A percentile compares a stretch with the other conserved stretches of the same genome.
Evolutionary conservation across 2,797 vertebrate genomes (phyloP).

Genomic region (Poecile montanus): DNA sequence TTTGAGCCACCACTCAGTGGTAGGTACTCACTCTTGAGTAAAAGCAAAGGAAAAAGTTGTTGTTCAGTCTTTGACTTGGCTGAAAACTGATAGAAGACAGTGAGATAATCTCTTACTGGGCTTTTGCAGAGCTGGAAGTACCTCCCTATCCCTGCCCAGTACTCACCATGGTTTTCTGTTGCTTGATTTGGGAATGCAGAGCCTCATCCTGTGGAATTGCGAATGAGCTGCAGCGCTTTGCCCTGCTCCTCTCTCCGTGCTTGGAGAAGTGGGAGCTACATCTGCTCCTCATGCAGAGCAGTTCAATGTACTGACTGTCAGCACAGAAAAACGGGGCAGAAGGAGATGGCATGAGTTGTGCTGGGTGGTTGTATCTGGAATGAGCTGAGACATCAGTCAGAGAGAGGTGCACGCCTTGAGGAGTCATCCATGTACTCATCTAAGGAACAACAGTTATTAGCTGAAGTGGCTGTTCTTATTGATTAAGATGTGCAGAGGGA

Average conservation of each 20-base stretch:
- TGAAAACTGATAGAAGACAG: background rate
- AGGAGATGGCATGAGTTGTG: background rate
- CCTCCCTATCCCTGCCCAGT: background rate
- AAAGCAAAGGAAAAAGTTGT: background rate
- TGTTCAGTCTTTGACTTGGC: background rate
- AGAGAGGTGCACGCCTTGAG: background rate
- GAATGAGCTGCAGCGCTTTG: background rate
- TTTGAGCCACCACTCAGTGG: background rate
- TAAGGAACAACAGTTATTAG: background rate
- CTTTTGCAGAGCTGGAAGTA: background rate
- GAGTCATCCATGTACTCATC: background rate
- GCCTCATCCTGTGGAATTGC: fast-evolving
- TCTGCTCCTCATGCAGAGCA: background rate
- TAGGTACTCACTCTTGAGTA: background rate
- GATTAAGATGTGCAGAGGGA: background rate
- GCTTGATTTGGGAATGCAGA: background rate
- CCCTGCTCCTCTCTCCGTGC: background rate
- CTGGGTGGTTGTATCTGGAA: background rate
- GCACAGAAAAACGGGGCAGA: background rate
- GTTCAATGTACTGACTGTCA: background rate
- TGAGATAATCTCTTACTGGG: background rate
- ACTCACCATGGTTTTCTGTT: fast-evolving
- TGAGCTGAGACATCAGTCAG: background rate
- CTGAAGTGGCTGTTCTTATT: background rate
- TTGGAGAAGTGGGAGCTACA: background rate